These are phyloP conservation scores for Nebria ingens DNA, from an alignment of 1,140 invertebrate species.

Conservation along the genomic window DNA sequence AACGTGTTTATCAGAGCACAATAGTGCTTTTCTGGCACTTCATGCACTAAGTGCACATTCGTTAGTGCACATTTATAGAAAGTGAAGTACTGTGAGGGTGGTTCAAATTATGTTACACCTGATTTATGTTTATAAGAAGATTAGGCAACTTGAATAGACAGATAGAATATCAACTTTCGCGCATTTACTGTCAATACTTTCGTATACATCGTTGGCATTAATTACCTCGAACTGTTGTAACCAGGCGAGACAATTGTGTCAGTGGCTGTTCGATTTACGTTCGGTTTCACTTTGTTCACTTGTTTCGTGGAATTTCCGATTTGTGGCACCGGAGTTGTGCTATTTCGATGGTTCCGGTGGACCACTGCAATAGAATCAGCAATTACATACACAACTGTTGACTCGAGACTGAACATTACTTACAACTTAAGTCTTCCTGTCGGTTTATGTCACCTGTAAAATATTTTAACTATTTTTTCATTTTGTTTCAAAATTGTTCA, in stretches of 20 bases:
- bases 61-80: background rate
- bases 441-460: conserved; percentile 47
- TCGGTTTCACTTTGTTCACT: conserved; percentile 79
- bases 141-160: too few relatives aligned
- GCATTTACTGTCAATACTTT: too few relatives aligned
- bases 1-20: too few relatives aligned
- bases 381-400: background rate
- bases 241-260: conserved; percentile 45
- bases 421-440: conserved; percentile 47
- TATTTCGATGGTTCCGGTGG: conserved; percentile 61
- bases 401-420: conserved; percentile 24
- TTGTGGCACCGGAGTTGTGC: conserved; percentile 47
- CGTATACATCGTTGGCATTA: too few relatives aligned
- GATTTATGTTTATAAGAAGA: too few relatives aligned
- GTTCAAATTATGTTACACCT: background rate
- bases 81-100: background rate
- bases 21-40: too few relatives aligned
- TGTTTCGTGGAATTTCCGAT: conserved; percentile 63
- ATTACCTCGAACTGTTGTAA: conserved; percentile 36
- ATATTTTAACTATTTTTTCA: conserved; percentile 24
- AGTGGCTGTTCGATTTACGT: conserved; percentile 58
- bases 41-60: conserved; percentile 1
- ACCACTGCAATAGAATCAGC: background rate
- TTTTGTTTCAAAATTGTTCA: too few relatives aligned
- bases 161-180: too few relatives aligned